Base-by-base conservation (phyloP, 2,888 invertebrate species). In the Megamerina dolium region DNA sequence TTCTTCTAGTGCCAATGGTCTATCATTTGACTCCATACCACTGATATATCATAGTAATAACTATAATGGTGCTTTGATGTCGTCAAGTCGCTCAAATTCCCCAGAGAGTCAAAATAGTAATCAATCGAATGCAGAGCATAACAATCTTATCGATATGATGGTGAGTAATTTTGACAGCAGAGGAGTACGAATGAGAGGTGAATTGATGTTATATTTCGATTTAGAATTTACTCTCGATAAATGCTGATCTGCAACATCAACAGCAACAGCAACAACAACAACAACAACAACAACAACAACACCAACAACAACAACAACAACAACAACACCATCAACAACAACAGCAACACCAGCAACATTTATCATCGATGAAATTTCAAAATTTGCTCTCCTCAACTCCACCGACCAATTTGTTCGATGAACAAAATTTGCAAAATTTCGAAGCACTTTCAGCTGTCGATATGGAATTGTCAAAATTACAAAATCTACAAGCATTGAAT, bases 91-190 rank as follows among this genome's bases (percentile, higher is more conserved):
- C 23, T 70, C 70, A 3, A 68, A 67, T 49, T 70, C 70, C 2
- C 70, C 70, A 3, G 68, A 68, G 49, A 70, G 69, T 47, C 67
- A 68, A 48, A 66, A 68, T 38, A 70, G 69, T 54, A 65, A 61
- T 49, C 64, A 66, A 44, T 68, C 70, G 17, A 60, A 64, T 46
- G 55, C 53, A 23, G 66, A 66, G 45, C 58, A 60, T n/a, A 23
- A 23, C n/a, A 67, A 58, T 52, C 48, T 70, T 3, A 56, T 64
- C 42, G 70, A 70, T 47, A 64, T 70, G 58, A 68, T 70, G 59
- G 70, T 70, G 50, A 58, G 56, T 54, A n/a, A n/a, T n/a, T n/a
- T n/a, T n/a, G n/a, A n/a, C n/a, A n/a, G n/a, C 10, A 8, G 4
- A 5, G 2, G 12, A 20, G 6, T 13, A 8, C 5, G 12, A 37